These are phyloP conservation scores for Chrysemys picta DNA, from an alignment of 2,113 vertebrate genomes.

Conservation along the genomic window DNA sequence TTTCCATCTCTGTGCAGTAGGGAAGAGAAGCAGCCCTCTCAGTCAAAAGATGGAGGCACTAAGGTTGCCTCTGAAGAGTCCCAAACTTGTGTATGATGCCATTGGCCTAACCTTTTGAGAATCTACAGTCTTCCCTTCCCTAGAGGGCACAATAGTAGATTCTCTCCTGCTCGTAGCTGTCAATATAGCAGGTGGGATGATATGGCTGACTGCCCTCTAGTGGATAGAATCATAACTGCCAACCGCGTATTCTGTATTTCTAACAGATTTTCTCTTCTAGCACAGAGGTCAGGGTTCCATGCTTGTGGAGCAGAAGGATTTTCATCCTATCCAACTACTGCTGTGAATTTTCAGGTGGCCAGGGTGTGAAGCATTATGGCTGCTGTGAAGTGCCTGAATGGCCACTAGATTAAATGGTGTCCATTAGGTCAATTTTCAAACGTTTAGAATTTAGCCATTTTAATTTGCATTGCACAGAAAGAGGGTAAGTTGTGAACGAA, in stretches of 20 bases:
- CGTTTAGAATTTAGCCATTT: background rate
- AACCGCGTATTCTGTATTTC: rapidly evolving
- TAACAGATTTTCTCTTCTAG: rapidly evolving
- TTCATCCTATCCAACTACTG: background rate
- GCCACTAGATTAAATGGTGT: background rate
- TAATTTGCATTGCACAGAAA: conserved; percentile 1
- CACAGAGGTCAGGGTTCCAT: background rate
- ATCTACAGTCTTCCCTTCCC: background rate
- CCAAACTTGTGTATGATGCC: background rate
- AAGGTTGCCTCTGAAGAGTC: background rate
- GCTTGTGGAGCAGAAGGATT: background rate
- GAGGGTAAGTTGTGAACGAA: background rate
- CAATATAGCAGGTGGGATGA: background rate
- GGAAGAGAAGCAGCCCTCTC: background rate
- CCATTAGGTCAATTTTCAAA: background rate
- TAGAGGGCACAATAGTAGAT: background rate
- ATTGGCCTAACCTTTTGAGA: background rate
- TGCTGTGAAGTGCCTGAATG: background rate
- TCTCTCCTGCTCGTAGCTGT: background rate
- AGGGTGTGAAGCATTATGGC: background rate
- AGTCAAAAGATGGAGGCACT: background rate
- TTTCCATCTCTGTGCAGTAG: conserved; percentile 6
- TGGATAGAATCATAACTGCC: conserved; percentile 46
- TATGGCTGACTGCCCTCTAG: conserved; percentile 45
- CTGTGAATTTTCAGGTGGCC: background rate